Percentiles rank a stretch among this genome's conserved stretches.
Conservation (phyloP, 2,888 invertebrate genomes). For the Thysanoteuthis rhombus region DNA sequence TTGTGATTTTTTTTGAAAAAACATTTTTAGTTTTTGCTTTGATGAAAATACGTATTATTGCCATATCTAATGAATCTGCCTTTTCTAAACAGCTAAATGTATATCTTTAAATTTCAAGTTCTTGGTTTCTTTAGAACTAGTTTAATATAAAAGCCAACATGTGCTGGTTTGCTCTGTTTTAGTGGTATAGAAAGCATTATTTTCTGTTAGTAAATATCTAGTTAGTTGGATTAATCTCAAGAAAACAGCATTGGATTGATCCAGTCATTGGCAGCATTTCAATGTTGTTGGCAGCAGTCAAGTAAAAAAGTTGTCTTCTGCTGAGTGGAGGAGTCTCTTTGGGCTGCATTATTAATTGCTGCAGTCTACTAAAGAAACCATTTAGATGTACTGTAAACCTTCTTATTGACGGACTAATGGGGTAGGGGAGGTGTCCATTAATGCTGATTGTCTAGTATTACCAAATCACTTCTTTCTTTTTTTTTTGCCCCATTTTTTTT, state of each 20-base stretch:
- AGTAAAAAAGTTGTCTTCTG: neutral
- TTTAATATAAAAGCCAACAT: neutral
- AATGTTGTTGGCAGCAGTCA: neutral
- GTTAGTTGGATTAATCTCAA: neutral
- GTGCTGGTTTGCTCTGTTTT: neutral
- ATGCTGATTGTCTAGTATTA: no score
- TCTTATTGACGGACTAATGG: no score
- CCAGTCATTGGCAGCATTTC: slow-evolving; percentile 12
- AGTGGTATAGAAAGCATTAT: no score
- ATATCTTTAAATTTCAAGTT: neutral
- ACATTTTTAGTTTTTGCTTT: neutral
- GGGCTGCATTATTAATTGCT: neutral
- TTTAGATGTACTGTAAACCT: no score
- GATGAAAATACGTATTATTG: neutral
- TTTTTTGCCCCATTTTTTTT: no score
- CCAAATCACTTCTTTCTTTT: no score
- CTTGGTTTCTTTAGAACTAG: neutral
- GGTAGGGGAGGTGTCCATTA: no score
- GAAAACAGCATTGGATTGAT: neutral
- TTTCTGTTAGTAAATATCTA: neutral
- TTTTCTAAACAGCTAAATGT: no score
- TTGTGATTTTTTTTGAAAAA: neutral
- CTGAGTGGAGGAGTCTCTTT: neutral
- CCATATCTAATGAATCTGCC: neutral
- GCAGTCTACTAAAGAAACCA: neutral